These are phyloP conservation scores for Pachycephala philippinensis DNA, from an alignment of 2,113 vertebrate species.

Conservation along the genomic window DNA sequence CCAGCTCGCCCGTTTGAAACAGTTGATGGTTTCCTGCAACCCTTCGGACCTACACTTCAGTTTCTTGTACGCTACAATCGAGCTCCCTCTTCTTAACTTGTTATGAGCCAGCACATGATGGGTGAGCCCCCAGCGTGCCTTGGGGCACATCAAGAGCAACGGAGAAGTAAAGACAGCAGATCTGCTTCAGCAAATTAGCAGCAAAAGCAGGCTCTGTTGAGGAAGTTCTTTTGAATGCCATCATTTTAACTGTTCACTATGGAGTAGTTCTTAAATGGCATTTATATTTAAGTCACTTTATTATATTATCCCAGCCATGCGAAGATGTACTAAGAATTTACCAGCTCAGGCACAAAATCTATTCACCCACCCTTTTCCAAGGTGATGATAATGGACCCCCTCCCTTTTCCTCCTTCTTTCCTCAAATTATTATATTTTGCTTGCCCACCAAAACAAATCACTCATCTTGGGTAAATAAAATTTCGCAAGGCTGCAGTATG, in stretches of 20 bases:
- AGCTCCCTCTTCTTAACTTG: neutral
- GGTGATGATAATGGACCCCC: neutral
- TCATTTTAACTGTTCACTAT: conserved; percentile 32
- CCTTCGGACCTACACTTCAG: neutral
- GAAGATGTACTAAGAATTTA: conserved; percentile 13
- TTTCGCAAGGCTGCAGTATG: neutral
- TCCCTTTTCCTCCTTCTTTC: neutral
- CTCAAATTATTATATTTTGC: conserved; percentile 16
- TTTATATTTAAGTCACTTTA: conserved; percentile 27
- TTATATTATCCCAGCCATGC: conserved; percentile 16
- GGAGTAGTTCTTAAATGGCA: conserved; percentile 14
- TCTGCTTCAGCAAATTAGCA: conserved; percentile 42
- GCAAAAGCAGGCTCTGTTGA: conserved; percentile 1
- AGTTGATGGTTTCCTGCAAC: neutral
- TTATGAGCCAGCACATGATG: neutral
- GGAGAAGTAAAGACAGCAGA: conserved; percentile 1
- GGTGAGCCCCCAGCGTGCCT: conserved; percentile 34
- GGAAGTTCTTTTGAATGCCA: conserved; percentile 15
- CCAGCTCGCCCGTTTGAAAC: neutral
- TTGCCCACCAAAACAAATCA: conserved; percentile 37
- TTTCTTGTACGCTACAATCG: neutral
- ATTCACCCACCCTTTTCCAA: neutral
- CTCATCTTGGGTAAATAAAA: conserved; percentile 12
- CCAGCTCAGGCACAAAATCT: conserved; percentile 26
- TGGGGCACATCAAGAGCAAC: neutral